Evolutionary conservation across 2,113 vertebrate species (phyloP).

Genomic region (Myrmecobius fasciatus): DNA sequence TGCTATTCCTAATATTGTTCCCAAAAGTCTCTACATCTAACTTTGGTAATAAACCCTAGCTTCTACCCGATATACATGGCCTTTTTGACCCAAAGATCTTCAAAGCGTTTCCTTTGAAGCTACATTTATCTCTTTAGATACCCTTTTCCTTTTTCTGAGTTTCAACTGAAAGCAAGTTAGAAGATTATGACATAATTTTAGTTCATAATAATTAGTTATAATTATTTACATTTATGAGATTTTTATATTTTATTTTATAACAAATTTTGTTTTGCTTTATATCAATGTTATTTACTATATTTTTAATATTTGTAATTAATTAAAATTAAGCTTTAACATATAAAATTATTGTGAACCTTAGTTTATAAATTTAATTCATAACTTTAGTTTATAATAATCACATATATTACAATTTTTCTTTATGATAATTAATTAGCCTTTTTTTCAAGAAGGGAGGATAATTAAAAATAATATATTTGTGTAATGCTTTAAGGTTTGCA

Average conservation of each 20-base stretch:
- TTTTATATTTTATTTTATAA: not conserved
- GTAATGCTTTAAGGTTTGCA: not conserved
- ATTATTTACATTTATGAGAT: not conserved
- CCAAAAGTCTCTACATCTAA: not conserved
- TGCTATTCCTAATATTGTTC: not conserved
- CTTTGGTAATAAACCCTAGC: not conserved
- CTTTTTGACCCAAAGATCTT: not conserved
- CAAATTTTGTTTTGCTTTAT: not conserved
- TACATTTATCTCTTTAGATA: not conserved
- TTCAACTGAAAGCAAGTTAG: not conserved
- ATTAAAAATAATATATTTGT: not conserved
- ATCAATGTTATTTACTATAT: not conserved
- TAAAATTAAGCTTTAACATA: not conserved
- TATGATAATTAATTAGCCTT: not conserved
- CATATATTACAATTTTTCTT: not conserved
- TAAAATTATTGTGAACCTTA: not conserved
- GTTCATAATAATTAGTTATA: not conserved
- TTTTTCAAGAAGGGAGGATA: not conserved
- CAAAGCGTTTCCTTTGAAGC: not conserved
- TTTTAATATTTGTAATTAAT: not conserved
- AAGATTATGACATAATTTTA: not conserved
- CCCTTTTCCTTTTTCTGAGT: not conserved
- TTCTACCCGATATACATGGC: not conserved
- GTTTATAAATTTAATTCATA: not conserved
- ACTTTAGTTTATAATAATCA: not conserved